Conservation (phyloP, 92 coral and sea anemone species). For the Umimayanthus chanpuru region DNA sequence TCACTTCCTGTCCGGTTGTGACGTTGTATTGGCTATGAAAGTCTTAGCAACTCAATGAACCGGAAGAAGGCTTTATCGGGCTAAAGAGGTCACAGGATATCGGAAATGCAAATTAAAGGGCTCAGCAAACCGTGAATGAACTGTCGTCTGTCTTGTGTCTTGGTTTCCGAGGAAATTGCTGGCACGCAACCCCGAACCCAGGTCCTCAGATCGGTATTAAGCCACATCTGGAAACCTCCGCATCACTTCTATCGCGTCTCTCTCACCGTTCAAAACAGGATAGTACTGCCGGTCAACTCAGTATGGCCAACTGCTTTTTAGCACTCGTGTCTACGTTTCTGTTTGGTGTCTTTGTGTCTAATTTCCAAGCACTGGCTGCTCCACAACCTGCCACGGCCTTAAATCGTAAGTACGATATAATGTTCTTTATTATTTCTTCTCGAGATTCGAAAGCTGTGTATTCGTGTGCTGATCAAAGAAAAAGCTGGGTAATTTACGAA, state of each 20-base stretch:
- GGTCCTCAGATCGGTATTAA: slow-evolving; percentile 20
- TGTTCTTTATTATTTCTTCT: slow-evolving; percentile 3
- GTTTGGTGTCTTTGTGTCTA: slow-evolving; percentile 8
- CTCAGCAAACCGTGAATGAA: slow-evolving; percentile 35
- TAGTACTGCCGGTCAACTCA: neutral
- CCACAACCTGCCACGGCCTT: neutral
- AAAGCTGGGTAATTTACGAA: neutral
- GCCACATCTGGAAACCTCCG: slow-evolving; percentile 18
- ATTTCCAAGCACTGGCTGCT: slow-evolving; percentile 10
- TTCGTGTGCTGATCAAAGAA: neutral
- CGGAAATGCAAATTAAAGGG: slow-evolving; percentile 41
- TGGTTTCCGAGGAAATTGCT: slow-evolving; percentile 9
- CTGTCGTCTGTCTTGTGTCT: slow-evolving; percentile 25
- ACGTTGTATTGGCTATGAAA: neutral
- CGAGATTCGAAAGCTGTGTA: neutral
- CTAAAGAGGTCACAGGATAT: slow-evolving; percentile 32
- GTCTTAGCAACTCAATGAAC: neutral
- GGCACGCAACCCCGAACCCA: slow-evolving; percentile 37
- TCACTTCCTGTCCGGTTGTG: neutral
- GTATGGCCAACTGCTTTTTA: slow-evolving; percentile 2
- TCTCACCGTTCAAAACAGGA: neutral
- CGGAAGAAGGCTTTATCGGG: slow-evolving; percentile 24
- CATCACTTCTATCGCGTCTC: neutral
- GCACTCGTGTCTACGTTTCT: neutral
- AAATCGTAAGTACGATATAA: neutral